These are phyloP conservation scores for Hystrix cristata DNA, from an alignment of 2,113 vertebrate genomes.

Conservation along the genomic window DNA sequence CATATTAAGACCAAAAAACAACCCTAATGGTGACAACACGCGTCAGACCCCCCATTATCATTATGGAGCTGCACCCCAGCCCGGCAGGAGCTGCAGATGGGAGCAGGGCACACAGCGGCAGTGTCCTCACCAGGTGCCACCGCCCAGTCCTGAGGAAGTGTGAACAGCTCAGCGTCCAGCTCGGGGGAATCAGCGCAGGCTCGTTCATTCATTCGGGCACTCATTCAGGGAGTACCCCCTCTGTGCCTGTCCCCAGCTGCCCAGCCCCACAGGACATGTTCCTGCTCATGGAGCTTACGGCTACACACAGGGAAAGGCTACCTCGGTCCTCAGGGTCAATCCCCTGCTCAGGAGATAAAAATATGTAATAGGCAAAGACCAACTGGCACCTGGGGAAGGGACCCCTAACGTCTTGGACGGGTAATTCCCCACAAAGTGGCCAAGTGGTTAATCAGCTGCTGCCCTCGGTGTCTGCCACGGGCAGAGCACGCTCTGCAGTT, in stretches of 20 bases:
- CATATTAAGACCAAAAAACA: not conserved
- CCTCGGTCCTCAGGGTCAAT: not conserved
- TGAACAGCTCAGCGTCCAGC: not conserved
- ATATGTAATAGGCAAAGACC: not conserved
- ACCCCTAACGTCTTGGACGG: not conserved
- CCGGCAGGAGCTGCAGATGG: not conserved
- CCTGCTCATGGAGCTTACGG: too few relatives aligned
- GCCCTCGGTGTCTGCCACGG: fast-evolving
- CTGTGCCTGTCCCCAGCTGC: not conserved
- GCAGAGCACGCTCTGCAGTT: too few relatives aligned
- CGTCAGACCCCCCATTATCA: too few relatives aligned
- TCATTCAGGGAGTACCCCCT: not conserved
- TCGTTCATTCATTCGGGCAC: too few relatives aligned
- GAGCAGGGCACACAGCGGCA: not conserved
- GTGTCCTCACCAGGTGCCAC: not conserved
- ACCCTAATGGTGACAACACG: fast-evolving
- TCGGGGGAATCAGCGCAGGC: not conserved
- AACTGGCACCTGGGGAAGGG: fast-evolving
- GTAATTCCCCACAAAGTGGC: not conserved
- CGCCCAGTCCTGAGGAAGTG: not conserved
- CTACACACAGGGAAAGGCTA: not conserved
- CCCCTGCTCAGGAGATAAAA: not conserved
- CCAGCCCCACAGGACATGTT: too few relatives aligned
- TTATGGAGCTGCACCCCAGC: not conserved
- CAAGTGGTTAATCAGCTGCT: fast-evolving